Evolutionary conservation across 2,797 vertebrate genomes (phyloP).

Genomic region (Danio tinwini): DNA sequence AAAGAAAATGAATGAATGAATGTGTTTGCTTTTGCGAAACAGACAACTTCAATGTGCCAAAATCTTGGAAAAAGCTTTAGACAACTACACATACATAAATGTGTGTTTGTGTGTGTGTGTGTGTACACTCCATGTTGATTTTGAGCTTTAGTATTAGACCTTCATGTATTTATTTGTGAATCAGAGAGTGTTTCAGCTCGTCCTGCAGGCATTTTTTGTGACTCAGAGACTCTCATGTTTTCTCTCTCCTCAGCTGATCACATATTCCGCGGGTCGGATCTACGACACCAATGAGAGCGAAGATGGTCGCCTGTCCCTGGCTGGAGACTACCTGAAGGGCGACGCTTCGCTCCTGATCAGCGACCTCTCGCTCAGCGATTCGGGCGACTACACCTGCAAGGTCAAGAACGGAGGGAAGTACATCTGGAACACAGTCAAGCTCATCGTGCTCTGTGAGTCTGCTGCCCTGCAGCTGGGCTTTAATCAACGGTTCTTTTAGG

Average conservation of each 20-base stretch:
- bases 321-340: slow-evolving; percentile 87
- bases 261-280: slow-evolving; percentile 85
- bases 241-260: slow-evolving; percentile 82
- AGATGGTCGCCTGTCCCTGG: slow-evolving; percentile 84
- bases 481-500: slow-evolving; percentile 37
- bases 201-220: not conserved
- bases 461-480: not conserved
- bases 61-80: too few relatives aligned
- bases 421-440: slow-evolving; percentile 85
- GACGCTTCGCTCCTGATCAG: slow-evolving; percentile 89
- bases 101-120: too few relatives aligned
- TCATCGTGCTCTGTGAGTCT: slow-evolving; percentile 87
- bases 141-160: too few relatives aligned
- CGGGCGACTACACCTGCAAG: slow-evolving; percentile 92
- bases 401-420: slow-evolving; percentile 91
- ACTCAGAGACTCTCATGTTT: not conserved
- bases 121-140: too few relatives aligned
- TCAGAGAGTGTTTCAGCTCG: too few relatives aligned
- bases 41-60: too few relatives aligned
- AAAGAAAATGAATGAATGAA: too few relatives aligned
- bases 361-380: slow-evolving; percentile 86
- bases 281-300: slow-evolving; percentile 84
- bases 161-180: too few relatives aligned
- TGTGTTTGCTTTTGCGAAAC: too few relatives aligned
- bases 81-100: too few relatives aligned